Evolutionary conservation across 1,140 invertebrate genomes (phyloP).

Genomic region (Pseudomyrmex dendroicus): DNA sequence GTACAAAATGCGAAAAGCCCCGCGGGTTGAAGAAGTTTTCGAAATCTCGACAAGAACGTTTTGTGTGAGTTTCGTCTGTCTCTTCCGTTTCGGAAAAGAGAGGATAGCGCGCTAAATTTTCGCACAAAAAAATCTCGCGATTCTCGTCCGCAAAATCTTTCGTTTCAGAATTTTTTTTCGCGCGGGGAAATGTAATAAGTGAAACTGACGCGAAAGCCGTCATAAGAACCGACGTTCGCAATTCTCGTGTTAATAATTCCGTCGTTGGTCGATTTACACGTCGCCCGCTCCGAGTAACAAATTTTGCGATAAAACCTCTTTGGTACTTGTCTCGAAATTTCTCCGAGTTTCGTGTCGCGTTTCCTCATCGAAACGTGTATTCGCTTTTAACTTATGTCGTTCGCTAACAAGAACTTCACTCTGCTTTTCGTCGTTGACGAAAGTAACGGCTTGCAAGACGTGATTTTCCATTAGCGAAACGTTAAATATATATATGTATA

Average conservation of each 20-base stretch:
- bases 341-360: neutral
- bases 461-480: conserved; percentile 37
- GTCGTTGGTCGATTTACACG: conserved; percentile 19
- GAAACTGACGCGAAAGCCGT: conserved; percentile 14
- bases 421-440: neutral
- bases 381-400: neutral
- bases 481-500: neutral
- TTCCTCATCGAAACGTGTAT: neutral
- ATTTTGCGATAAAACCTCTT: conserved; percentile 11
- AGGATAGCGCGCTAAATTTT: conserved; percentile 30
- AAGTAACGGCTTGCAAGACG: conserved; percentile 4
- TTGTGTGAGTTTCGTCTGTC: conserved; percentile 36
- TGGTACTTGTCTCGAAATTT: conserved; percentile 24
- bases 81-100: conserved; percentile 1
- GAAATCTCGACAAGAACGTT: conserved; percentile 22
- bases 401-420: neutral
- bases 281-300: conserved; percentile 20
- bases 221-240: neutral
- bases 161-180: neutral
- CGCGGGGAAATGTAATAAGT: neutral
- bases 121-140: no score
- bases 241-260: conserved; percentile 18
- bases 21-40: conserved; percentile 5
- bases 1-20: neutral
- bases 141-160: neutral